phyloP scores from a whole-genome alignment of 2,888 invertebrate genomes.

The Agonopterix alstromeriana region DNA sequence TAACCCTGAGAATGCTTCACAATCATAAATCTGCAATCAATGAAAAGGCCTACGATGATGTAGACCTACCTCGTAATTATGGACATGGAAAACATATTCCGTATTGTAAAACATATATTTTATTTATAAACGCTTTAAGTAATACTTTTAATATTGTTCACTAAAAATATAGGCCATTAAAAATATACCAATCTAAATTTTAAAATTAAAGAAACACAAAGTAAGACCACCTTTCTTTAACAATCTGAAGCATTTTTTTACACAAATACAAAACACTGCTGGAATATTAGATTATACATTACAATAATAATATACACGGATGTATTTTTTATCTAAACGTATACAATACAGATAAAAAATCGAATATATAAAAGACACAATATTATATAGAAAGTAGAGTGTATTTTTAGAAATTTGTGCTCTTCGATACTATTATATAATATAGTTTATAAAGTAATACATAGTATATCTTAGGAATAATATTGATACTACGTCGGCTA shows the following conservation, averaged over 20 bases:
- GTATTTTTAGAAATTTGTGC: slow-evolving; percentile 55
- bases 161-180: slow-evolving; percentile 4
- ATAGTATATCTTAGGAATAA: slow-evolving; percentile 18
- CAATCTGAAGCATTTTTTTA: slow-evolving; percentile 37
- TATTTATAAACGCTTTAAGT: not conserved
- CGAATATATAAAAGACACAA: slow-evolving; percentile 44
- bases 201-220: slow-evolving; percentile 8
- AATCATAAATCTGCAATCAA: no score
- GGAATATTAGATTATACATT: slow-evolving; percentile 31
- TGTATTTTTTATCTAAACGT: slow-evolving; percentile 30
- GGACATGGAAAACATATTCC: not conserved
- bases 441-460: slow-evolving; percentile 14
- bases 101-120: not conserved
- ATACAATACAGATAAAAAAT: slow-evolving; percentile 49
- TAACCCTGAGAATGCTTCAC: no score
- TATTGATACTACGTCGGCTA: slow-evolving; percentile 32
- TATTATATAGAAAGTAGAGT: slow-evolving; percentile 45
- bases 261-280: slow-evolving; percentile 56
- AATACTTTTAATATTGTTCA: not conserved
- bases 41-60: no score
- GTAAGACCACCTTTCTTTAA: slow-evolving; percentile 43
- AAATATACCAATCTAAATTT: slow-evolving; percentile 1
- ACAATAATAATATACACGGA: slow-evolving; percentile 34
- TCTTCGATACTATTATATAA: slow-evolving; percentile 16
- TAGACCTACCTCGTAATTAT: no score